Percentiles rank a stretch among this genome's conserved stretches.
phyloP scores from a whole-genome alignment of 64 coral and sea anemone genomes.

The Stichodactyla mertensii region DNA sequence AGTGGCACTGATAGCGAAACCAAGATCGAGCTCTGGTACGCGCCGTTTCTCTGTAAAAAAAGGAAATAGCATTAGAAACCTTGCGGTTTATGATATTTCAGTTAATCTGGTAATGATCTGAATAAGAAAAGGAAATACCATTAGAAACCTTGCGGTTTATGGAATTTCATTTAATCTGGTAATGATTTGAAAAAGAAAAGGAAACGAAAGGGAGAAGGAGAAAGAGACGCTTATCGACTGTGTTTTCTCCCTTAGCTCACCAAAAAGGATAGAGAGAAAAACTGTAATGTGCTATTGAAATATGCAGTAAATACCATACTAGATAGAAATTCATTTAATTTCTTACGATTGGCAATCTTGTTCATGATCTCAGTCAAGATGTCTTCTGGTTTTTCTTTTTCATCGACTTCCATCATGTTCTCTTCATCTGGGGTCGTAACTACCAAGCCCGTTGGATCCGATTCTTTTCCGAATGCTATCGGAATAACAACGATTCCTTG shows the following conservation, averaged over 20 bases:
- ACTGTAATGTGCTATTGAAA: not conserved
- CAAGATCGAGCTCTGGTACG: slow-evolving; percentile 66
- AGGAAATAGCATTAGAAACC: not conserved
- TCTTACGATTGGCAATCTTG: slow-evolving; percentile 69
- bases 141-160: not conserved
- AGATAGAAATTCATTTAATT: not conserved
- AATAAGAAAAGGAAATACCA: not conserved
- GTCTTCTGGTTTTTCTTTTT: slow-evolving; percentile 31
- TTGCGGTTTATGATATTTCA: no score
- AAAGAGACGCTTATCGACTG: no score
- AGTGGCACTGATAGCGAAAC: slow-evolving; percentile 68
- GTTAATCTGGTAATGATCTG: no score
- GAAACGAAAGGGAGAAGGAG: no score
- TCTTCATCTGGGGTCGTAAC: slow-evolving; percentile 54
- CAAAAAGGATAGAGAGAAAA: not conserved
- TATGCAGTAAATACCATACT: not conserved
- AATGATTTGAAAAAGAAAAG: not conserved
- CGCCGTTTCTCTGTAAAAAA: slow-evolving; percentile 6
- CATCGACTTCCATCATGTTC: slow-evolving; percentile 26
- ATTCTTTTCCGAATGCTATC: slow-evolving; percentile 53
- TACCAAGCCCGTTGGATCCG: slow-evolving; percentile 35
- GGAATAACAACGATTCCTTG: slow-evolving; percentile 57
- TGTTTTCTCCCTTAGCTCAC: no score
- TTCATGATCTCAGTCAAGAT: slow-evolving; percentile 65
- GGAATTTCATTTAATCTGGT: no score